phyloP scores from a whole-genome alignment of 2,797 vertebrate genomes.

The Sebastes hopkinsi region DNA sequence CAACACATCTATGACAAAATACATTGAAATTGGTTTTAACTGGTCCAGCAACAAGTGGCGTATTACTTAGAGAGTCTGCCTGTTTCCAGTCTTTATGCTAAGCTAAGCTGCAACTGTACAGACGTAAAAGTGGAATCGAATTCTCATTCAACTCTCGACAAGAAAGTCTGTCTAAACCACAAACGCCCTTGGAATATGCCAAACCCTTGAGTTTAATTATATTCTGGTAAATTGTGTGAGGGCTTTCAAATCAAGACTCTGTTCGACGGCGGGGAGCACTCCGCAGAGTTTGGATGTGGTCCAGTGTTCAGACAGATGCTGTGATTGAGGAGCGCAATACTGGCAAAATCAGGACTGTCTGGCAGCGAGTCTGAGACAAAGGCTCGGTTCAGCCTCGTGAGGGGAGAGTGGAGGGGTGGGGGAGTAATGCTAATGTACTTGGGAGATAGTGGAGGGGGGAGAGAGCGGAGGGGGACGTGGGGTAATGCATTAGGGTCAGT shows the following conservation, averaged over 20 bases:
- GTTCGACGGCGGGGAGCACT: constrained; percentile 15
- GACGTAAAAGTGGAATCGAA: background rate
- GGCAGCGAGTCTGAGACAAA: constrained; percentile 73
- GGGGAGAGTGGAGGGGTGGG: constrained; percentile 15
- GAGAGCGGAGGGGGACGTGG: constrained; percentile 22
- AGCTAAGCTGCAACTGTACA: background rate
- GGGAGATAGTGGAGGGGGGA: constrained; percentile 50
- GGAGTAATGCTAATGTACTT: constrained; percentile 71
- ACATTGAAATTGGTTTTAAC: background rate
- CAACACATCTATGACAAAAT: no score
- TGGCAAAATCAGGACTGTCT: constrained; percentile 57
- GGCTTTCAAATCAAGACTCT: constrained; percentile 37
- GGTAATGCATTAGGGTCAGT: constrained; percentile 78
- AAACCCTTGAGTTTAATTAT: constrained; percentile 20
- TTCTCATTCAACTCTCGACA: background rate
- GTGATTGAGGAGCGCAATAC: constrained; percentile 67
- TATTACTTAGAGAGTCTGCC: background rate
- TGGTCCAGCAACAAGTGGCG: background rate
- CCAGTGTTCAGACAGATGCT: constrained; percentile 71
- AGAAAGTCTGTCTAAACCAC: background rate
- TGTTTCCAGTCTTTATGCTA: no score
- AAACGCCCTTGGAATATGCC: constrained; percentile 1
- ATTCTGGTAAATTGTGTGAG: constrained; percentile 32
- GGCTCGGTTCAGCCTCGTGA: constrained; percentile 66
- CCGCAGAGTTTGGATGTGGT: constrained; percentile 57